Evolutionary conservation across 2,113 vertebrate species (phyloP).

Genomic region (Diadophis punctatus): DNA sequence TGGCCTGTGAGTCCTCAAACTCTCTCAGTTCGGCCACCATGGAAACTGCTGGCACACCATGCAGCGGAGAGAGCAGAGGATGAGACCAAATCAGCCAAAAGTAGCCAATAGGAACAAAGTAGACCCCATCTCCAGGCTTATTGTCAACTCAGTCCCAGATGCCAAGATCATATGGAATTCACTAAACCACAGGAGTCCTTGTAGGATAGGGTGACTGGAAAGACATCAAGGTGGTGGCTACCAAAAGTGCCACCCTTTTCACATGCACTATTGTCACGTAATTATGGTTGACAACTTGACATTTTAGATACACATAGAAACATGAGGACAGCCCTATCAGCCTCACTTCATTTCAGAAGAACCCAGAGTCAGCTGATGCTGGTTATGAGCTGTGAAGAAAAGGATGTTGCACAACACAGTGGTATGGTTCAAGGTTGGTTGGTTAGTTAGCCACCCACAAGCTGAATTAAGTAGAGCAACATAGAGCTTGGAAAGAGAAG

Average conservation of each 20-base stretch:
- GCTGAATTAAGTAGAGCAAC: not conserved
- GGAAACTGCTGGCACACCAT: not conserved
- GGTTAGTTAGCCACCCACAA: too few species aligned
- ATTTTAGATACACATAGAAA: not conserved
- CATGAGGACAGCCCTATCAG: not conserved
- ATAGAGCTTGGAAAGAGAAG: not conserved
- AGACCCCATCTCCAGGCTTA: too few species aligned
- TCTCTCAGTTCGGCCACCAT: not conserved
- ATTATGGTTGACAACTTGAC: not conserved
- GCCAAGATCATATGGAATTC: not conserved
- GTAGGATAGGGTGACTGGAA: not conserved
- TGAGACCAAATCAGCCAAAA: not conserved
- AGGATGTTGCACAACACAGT: not conserved
- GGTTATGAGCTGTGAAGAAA: not conserved
- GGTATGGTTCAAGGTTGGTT: not conserved
- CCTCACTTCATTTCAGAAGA: not conserved
- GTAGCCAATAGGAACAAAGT: not conserved
- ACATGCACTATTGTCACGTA: not conserved
- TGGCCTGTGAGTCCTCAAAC: not conserved
- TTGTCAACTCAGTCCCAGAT: not conserved
- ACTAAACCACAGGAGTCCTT: not conserved
- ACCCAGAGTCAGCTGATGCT: not conserved
- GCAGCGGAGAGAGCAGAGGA: not conserved
- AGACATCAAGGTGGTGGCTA: not conserved
- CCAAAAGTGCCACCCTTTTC: not conserved